These are phyloP conservation scores for Sibirionetta formosa DNA, from an alignment of 2,797 vertebrate genomes.

Conservation along the genomic window DNA sequence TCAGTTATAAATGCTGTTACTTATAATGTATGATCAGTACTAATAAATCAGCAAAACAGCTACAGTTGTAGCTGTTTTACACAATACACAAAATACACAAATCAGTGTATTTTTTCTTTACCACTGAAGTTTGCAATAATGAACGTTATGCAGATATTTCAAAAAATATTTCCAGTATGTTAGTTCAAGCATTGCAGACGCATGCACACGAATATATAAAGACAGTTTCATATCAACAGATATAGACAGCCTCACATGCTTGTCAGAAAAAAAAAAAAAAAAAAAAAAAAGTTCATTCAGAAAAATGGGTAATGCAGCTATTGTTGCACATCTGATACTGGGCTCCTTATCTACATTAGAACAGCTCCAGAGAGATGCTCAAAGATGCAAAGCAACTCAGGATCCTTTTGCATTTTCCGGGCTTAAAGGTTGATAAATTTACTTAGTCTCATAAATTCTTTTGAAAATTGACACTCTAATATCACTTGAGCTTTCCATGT, in stretches of 20 bases:
- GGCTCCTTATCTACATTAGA: not conserved
- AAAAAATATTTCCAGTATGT: not conserved
- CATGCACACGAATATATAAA: not conserved
- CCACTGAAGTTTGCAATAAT: not conserved
- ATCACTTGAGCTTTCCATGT: not conserved
- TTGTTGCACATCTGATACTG: not conserved
- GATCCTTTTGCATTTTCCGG: not conserved
- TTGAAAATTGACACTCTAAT: conserved; percentile 23
- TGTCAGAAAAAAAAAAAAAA: conserved; percentile 28
- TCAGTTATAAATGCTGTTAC: not conserved
- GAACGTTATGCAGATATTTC: conserved; percentile 21
- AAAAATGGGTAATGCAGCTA: conserved; percentile 18
- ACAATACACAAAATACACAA: too few species aligned
- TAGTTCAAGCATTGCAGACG: not conserved
- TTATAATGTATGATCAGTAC: conserved; percentile 22
- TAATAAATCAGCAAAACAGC: conserved; percentile 43
- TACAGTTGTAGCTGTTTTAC: not conserved
- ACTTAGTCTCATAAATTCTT: not conserved
- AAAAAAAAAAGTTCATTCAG: conserved; percentile 47
- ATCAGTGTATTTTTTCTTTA: not conserved
- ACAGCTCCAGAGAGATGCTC: not conserved
- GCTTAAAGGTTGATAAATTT: conserved; percentile 5
- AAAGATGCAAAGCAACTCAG: conserved; percentile 8
- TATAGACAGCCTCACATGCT: not conserved
- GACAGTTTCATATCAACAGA: not conserved